Evolutionary conservation across 2,888 invertebrate genomes (phyloP).

Genomic region (Eupithecia subumbrata): DNA sequence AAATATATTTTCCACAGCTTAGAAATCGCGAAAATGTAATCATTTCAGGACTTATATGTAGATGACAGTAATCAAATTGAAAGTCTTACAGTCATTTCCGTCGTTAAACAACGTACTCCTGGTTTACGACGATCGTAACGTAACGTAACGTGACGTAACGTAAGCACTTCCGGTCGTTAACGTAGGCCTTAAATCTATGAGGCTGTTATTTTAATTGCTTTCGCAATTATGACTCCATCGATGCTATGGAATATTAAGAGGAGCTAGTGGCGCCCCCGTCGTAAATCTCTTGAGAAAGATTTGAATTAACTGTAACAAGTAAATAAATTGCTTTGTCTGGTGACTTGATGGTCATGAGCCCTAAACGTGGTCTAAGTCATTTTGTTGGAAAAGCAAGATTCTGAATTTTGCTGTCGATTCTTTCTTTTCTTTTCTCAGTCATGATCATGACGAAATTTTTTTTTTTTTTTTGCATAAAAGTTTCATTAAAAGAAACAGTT

Average conservation of each 20-base stretch:
- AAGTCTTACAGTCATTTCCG: neutral
- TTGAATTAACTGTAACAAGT: neutral
- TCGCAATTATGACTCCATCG: slow-evolving; percentile 1
- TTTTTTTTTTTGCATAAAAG: too few relatives aligned
- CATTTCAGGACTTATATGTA: neutral
- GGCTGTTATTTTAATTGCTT: slow-evolving; percentile 20
- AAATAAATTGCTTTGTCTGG: neutral
- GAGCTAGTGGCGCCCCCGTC: neutral
- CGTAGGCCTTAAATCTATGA: slow-evolving; percentile 23
- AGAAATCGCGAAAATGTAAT: neutral
- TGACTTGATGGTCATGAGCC: too few relatives aligned
- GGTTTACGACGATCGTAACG: neutral
- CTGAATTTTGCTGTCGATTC: too few relatives aligned
- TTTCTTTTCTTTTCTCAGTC: too few relatives aligned
- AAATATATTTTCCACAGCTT: too few relatives aligned
- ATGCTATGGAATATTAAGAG: neutral
- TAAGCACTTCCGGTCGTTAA: neutral
- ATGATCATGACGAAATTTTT: too few relatives aligned
- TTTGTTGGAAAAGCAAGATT: too few relatives aligned
- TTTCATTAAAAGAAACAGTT: too few relatives aligned
- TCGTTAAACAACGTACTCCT: neutral
- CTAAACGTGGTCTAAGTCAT: too few relatives aligned
- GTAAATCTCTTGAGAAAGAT: neutral
- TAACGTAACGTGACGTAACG: neutral
- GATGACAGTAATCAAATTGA: neutral